Evolutionary conservation across 1,140 invertebrate genomes (phyloP).

Genomic region (Littorina saxatilis): DNA sequence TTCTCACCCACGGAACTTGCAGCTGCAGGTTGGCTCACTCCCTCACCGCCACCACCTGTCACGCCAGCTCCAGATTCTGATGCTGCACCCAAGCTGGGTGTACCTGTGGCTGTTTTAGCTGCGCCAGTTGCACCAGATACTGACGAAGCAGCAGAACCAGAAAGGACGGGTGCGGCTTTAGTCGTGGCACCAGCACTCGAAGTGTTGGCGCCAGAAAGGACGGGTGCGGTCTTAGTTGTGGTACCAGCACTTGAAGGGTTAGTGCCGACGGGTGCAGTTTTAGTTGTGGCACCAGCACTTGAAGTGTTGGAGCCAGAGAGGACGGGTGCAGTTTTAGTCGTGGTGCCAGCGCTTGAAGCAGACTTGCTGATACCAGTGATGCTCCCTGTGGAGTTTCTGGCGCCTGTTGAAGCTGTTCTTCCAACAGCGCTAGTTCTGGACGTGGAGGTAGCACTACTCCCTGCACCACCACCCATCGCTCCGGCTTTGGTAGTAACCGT

Average conservation of each 20-base stretch:
- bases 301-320: neutral
- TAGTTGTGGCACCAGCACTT: neutral
- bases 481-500: neutral
- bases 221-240: too few relatives aligned
- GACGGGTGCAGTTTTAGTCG: too few relatives aligned
- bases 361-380: neutral
- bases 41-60: neutral
- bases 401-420: neutral
- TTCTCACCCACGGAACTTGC: neutral
- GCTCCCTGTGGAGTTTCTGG: neutral
- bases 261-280: neutral
- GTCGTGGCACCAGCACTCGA: neutral
- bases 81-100: too few relatives aligned
- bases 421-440: neutral
- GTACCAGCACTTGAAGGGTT: neutral
- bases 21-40: too few relatives aligned
- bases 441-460: neutral
- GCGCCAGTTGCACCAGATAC: too few relatives aligned
- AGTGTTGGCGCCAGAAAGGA: neutral
- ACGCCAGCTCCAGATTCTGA: neutral
- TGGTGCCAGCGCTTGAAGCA: neutral
- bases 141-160: too few relatives aligned
- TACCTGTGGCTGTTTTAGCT: too few relatives aligned
- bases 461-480: neutral
- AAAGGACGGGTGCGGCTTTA: neutral